phyloP scores from a whole-genome alignment of 2,113 vertebrate species.

The Tragelaphus buxtoni region DNA sequence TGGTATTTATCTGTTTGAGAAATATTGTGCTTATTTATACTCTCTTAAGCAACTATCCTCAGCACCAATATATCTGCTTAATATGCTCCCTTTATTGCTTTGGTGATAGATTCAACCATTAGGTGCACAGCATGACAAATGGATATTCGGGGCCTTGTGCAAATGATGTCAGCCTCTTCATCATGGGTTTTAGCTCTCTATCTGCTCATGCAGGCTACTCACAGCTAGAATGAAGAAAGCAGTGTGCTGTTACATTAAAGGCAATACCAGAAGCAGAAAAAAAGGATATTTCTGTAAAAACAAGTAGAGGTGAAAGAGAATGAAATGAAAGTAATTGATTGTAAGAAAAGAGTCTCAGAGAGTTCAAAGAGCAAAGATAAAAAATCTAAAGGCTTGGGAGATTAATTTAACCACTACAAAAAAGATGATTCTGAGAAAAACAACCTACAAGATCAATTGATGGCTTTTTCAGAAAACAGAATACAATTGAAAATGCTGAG shows the following conservation, averaged over 20 bases:
- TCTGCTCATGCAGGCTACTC: background rate
- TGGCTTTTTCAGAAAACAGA: conserved; percentile 9
- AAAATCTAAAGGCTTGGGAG: background rate
- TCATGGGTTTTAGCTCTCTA: background rate
- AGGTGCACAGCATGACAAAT: conserved; percentile 39
- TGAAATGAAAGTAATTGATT: background rate
- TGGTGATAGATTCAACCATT: background rate
- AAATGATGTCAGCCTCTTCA: background rate
- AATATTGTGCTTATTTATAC: conserved; percentile 58
- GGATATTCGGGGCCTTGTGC: background rate
- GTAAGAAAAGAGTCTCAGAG: background rate
- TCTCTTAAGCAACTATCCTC: background rate
- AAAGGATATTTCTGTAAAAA: conserved; percentile 4
- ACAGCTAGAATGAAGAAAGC: background rate
- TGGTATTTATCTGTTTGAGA: conserved; percentile 39
- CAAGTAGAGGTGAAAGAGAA: background rate
- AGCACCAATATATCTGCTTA: conserved; percentile 30
- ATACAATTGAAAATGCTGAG: background rate
- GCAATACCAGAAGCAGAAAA: background rate
- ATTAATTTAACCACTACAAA: conserved; percentile 19
- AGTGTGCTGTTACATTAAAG: background rate
- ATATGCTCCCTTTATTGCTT: conserved; percentile 22
- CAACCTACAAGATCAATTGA: background rate
- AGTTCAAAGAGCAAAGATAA: background rate
- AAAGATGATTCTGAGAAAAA: background rate